Evolutionary conservation across 2,797 vertebrate species (phyloP).

Genomic region (Zenarchopterus dispar): DNA sequence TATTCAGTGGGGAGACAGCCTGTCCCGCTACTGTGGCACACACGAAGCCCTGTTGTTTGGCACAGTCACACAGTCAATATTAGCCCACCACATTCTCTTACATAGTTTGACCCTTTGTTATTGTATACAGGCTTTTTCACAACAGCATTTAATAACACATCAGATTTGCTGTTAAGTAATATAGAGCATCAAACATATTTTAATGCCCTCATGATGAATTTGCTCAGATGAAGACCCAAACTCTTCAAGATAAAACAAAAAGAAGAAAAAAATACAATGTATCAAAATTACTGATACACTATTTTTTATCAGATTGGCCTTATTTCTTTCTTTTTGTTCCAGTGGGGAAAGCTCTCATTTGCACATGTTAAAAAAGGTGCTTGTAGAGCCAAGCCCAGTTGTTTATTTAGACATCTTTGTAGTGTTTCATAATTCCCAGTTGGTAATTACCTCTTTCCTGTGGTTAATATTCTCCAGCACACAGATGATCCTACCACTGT

Average conservation of each 20-base stretch:
- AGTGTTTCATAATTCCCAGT: conserved; percentile 28
- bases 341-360: conserved; percentile 37
- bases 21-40: conserved; percentile 28
- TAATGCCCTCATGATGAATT: conserved; percentile 22
- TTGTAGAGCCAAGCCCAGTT: conserved; percentile 21
- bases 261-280: too few relatives aligned
- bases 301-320: too few relatives aligned
- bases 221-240: conserved; percentile 8
- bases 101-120: conserved; percentile 36
- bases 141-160: conserved; percentile 41
- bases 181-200: conserved; percentile 38
- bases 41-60: conserved; percentile 21
- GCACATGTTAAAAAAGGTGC: conserved; percentile 32
- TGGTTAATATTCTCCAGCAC: conserved; percentile 62
- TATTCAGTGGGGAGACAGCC: conserved; percentile 49
- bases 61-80: conserved; percentile 47
- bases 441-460: conserved; percentile 71
- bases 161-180: conserved; percentile 37
- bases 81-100: conserved; percentile 50
- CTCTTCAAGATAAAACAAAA: too few relatives aligned
- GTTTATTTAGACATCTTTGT: conserved; percentile 21
- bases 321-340: conserved; percentile 8
- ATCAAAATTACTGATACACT: too few relatives aligned
- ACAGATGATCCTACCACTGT: conserved; percentile 67
- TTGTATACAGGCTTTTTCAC: conserved; percentile 24